Evolutionary conservation across 2,113 vertebrate species (phyloP), one percentile per base, ranked within the genome.

Genomic region (Odocoileus virginianus): DNA sequence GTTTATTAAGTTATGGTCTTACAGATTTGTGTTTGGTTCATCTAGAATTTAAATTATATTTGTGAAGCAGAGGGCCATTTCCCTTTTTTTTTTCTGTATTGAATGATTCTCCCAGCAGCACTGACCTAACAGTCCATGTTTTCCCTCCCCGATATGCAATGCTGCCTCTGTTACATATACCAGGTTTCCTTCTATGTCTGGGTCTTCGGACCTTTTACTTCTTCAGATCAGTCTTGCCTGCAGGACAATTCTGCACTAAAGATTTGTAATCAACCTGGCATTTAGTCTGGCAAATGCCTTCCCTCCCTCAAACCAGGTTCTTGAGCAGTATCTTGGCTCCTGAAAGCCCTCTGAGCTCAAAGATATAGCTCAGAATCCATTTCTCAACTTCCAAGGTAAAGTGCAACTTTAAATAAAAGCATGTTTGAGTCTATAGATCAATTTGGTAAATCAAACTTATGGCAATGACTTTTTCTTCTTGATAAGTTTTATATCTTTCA

Each of bases 371-470:
- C 28, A 57, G 27, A 94, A 95, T 33, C 16, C 2, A 87, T 19
- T 92, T 85, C n/a, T 28, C 71, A 95, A 54, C 17, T 86, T 86
- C 27, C 10, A 83, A 36, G 55, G 64, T 74, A 89, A 96, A 89
- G 9, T 87, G 6, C 27, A 25, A 57, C 71, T 96, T 90, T 55
- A 97, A 87, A 71, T 95, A 71, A 87, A 95, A 94, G 54, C 60
- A 54, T 17, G 86, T 3, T 71, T 45, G 52, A 86, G 16, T 78
- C 58, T 79, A 96, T 8, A 92, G 79, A 84, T 86, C 27, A 83
- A 50, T 67, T 55, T 82, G 47, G 25, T 61, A 96, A 92, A 83
- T 78, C 5, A 61, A 25, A 58, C 87, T 86, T 87, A 89, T 30
- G 55, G 88, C 8, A 94, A 30, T 33, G 17, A 57, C 30, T 82